Evolutionary conservation across 30 jellyfish, hydroid and myxozoan genomes (phyloP).

Genomic region (Catostylus mosaicus): DNA sequence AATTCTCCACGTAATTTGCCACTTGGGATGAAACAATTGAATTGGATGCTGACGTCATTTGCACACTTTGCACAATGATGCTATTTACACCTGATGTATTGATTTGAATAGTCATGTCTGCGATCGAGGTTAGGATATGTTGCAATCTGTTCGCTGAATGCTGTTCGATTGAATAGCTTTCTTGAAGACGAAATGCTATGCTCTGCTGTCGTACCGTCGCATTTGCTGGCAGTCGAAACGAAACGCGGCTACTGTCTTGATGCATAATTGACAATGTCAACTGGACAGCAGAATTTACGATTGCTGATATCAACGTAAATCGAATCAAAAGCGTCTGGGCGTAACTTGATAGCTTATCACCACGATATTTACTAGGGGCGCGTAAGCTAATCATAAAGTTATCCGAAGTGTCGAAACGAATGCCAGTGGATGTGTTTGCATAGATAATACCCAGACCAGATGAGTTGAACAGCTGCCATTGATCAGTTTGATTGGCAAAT

Average conservation of each 20-base stretch:
- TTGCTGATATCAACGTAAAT: conserved; percentile 11
- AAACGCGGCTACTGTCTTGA: conserved; percentile 20
- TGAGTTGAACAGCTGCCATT: conserved; percentile 15
- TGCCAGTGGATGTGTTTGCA: conserved; percentile 44
- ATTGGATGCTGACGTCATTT: conserved; percentile 42
- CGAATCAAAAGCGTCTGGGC: conserved; percentile 34
- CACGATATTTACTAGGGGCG: conserved; percentile 67
- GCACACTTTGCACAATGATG: conserved; percentile 3
- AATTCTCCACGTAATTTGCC: conserved; percentile 65
- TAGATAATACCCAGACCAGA: conserved; percentile 18
- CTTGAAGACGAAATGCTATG: conserved; percentile 17
- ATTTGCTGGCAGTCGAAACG: conserved; percentile 36
- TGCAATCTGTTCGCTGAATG: conserved; percentile 45
- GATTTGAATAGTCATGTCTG: conserved; percentile 17
- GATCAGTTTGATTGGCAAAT: conserved; percentile 32
- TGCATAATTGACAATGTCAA: not conserved
- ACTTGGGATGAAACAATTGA: conserved; percentile 3
- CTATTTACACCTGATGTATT: conserved; percentile 10
- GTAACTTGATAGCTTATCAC: conserved; percentile 61
- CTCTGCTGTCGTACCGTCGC: conserved; percentile 15
- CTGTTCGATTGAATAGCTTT: conserved; percentile 2
- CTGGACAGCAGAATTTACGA: not conserved
- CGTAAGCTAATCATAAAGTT: not conserved
- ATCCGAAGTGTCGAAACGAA: conserved; percentile 10
- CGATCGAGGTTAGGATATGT: conserved; percentile 44